phyloP scores from a whole-genome alignment of 2,113 vertebrate genomes.

The Catharus fuscescens region DNA sequence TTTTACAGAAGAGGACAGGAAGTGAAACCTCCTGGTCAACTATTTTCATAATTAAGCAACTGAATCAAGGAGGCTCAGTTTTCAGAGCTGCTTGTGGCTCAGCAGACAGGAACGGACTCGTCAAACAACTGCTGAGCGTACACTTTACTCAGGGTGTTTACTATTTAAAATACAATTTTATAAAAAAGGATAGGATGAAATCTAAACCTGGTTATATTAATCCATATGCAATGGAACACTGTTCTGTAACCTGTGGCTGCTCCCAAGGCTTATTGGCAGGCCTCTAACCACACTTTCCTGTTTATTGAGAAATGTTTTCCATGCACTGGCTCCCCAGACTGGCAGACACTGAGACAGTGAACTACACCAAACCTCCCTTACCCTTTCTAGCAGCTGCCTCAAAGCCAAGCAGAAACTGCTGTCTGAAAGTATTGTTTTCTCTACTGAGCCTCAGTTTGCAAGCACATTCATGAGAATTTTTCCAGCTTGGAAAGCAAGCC shows the following conservation, averaged over 20 bases:
- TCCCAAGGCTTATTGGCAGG: not conserved
- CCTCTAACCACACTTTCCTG: constrained; percentile 48
- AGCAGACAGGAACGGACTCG: not conserved
- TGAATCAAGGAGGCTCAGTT: constrained; percentile 18
- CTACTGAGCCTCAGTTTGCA: not conserved
- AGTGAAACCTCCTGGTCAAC: not conserved
- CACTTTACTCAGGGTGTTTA: not conserved
- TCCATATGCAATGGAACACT: not conserved
- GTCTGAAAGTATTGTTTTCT: not conserved
- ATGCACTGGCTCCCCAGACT: not conserved
- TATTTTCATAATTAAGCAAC: constrained; percentile 17
- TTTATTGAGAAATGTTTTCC: constrained; percentile 31
- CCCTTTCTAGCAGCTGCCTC: not conserved
- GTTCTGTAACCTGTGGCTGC: constrained; percentile 36
- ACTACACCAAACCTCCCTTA: not conserved
- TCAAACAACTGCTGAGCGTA: not conserved
- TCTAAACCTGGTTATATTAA: not conserved
- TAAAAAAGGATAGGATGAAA: not conserved
- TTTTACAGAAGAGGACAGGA: not conserved
- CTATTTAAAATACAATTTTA: not conserved
- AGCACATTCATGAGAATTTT: not conserved
- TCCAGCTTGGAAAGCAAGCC: not conserved
- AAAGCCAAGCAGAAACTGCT: not conserved
- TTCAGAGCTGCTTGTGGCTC: constrained; percentile 9
- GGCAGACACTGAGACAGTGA: not conserved